Base-by-base conservation (phyloP, 2,888 invertebrate species). In the Pollenia griseotomentosa region DNA sequence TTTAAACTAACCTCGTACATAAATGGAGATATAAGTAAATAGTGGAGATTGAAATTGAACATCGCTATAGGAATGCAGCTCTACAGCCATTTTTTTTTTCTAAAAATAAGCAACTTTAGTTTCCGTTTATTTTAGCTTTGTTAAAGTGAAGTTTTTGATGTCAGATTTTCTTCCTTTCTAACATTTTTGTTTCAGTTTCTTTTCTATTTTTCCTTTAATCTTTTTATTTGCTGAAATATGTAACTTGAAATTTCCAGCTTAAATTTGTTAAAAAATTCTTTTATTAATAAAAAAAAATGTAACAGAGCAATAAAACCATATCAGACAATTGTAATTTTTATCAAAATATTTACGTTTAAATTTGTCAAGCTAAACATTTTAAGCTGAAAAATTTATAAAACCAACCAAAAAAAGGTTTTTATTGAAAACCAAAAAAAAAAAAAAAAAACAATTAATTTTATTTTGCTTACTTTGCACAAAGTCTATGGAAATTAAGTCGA, bases 81-180 rank as follows among this genome's bases (percentile, higher is more conserved):
- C 19, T 19, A 19, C 19, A 1, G 19, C 19, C 1, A 19, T 19
- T 19, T 19, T 2, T 19, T 19, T 19, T 19, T 19, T 23, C 23
- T 23, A 23, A 23, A 23, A 23, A 16, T 19, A 59, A 65, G 66
- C 53, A 77, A 80, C 86, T 73, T 86, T 83, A 75, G 86, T 83
- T 83, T 83, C 83, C 83, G 80, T 73, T 81, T 73, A 73, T 73
- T 53, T 80, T 65, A 16, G 44, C 12, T 73, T 71, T 73, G 12
- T 68, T 33, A 33, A 44, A 51, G 57, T 51, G n/a, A 9, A 33
- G 11, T 33, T 33, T 53, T 70, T 53, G 5, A 51, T 10, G 59
- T 70, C 70, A 61, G 14, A 48, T 19, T 70, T 65, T 61, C 40
- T 59, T 46, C 12, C 12, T 23, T 11, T 33, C 6, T 33, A 6